Conservation (phyloP, 30 jellyfish, hydroid and myxozoan species). For the Aurelia sp. region DNA sequence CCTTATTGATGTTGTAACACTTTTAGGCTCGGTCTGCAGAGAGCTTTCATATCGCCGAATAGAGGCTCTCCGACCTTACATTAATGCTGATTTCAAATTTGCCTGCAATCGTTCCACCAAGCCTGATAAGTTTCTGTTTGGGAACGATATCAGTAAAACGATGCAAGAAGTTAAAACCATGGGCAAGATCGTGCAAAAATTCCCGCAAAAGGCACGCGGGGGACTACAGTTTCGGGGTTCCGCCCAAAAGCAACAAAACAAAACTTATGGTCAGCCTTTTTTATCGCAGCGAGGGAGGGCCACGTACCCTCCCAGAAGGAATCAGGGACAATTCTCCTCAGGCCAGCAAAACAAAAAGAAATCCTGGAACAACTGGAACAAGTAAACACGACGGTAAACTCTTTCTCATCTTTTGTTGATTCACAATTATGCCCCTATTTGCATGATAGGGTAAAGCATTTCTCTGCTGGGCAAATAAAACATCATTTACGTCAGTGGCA, state of each 20-base stretch:
- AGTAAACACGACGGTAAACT: neutral
- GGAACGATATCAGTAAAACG: conserved; percentile 11
- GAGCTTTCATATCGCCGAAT: too few relatives aligned
- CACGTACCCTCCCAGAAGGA: neutral
- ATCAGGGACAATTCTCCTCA: neutral
- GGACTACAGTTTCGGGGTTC: too few relatives aligned
- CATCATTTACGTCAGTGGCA: too few relatives aligned
- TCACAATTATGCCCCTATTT: too few relatives aligned
- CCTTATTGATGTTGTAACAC: conserved; percentile 13
- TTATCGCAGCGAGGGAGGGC: conserved; percentile 2
- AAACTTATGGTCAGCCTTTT: neutral
- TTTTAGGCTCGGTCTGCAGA: conserved; percentile 33
- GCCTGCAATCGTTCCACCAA: conserved; percentile 31
- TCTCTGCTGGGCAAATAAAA: too few relatives aligned
- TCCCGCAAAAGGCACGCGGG: too few relatives aligned
- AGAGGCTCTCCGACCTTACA: conserved; percentile 11
- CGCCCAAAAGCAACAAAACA: neutral
- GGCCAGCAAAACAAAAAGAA: neutral
- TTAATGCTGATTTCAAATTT: conserved; percentile 29
- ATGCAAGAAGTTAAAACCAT: conserved; percentile 13
- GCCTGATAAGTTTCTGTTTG: neutral
- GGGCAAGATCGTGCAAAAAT: too few relatives aligned
- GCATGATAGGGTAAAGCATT: too few relatives aligned
- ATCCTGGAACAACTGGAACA: neutral
- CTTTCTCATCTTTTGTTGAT: neutral